Evolutionary conservation across 2,888 invertebrate species (phyloP).

Genomic region (Cosmia pyralina): DNA sequence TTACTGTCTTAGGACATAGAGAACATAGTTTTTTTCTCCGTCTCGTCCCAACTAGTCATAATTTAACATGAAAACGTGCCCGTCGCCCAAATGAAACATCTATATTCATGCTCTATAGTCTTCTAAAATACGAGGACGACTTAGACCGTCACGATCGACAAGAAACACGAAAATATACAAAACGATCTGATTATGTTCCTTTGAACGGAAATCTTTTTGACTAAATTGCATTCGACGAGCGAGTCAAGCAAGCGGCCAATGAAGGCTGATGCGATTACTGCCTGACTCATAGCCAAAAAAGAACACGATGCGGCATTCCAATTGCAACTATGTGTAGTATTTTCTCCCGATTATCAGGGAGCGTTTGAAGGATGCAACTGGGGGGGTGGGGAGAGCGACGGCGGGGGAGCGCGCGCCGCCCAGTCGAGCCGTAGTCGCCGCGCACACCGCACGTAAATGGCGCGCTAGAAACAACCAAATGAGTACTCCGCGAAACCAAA

Average conservation of each 20-base stretch:
- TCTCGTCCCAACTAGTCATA: conserved; percentile 71
- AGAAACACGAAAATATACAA: conserved; percentile 59
- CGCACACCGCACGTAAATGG: conserved; percentile 76
- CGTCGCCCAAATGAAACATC: conserved; percentile 74
- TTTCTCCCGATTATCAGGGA: conserved; percentile 88
- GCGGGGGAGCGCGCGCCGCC: conserved; percentile 75
- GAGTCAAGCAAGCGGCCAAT: conserved; percentile 76
- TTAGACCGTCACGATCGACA: conserved; percentile 61
- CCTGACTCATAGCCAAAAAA: conserved; percentile 87
- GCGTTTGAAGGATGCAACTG: conserved; percentile 87
- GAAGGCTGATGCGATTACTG: conserved; percentile 83
- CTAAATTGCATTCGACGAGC: conserved; percentile 64
- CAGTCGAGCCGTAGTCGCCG: conserved; percentile 82
- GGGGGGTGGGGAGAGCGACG: conserved; percentile 66
- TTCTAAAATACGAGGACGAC: conserved; percentile 71
- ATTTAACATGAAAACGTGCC: conserved; percentile 73
- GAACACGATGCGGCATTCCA: conserved; percentile 84
- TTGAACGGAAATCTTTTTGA: conserved; percentile 56
- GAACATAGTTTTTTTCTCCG: conserved; percentile 60
- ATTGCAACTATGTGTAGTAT: conserved; percentile 87
- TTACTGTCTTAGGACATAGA: conserved; percentile 49
- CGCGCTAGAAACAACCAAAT: conserved; percentile 77
- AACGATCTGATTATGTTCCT: conserved; percentile 55
- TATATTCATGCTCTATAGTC: conserved; percentile 75
- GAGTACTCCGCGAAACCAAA: conserved; percentile 81